A percentile compares a stretch with the other conserved stretches of the same genome.
Evolutionary conservation across 1,140 invertebrate species (phyloP).

Genomic region (Rhyacophila brunnea): DNA sequence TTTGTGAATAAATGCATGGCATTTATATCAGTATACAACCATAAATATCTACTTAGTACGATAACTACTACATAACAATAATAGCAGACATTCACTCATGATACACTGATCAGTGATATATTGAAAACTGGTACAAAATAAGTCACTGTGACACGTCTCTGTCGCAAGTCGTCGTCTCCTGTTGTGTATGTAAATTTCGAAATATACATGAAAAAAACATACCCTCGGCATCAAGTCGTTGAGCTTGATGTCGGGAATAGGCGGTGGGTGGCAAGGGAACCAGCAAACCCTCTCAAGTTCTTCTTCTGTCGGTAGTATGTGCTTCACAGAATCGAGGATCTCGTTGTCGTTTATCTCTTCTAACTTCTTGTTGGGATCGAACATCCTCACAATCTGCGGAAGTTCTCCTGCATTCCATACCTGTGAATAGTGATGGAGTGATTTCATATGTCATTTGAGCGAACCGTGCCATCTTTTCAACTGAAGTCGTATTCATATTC

Average conservation of each 20-base stretch:
- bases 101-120: too few species aligned
- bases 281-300: slow-evolving; percentile 8
- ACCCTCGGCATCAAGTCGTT: slow-evolving; percentile 7
- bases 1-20: too few species aligned
- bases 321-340: slow-evolving; percentile 2
- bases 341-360: slow-evolving; percentile 4
- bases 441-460: background rate
- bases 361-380: background rate
- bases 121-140: too few species aligned
- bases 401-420: slow-evolving; percentile 16
- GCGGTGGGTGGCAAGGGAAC: slow-evolving; percentile 2
- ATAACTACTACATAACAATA: too few species aligned
- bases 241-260: slow-evolving; percentile 7
- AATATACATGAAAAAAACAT: too few species aligned
- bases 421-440: too few species aligned
- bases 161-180: too few species aligned
- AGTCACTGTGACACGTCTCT: too few species aligned
- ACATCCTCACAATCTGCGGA: slow-evolving; percentile 3
- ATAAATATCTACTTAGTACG: too few species aligned
- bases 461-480: background rate
- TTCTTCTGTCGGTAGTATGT: slow-evolving; percentile 15
- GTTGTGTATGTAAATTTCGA: too few species aligned
- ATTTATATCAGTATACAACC: too few species aligned
- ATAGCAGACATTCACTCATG: too few species aligned
- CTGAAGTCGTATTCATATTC: background rate